phyloP scores from a whole-genome alignment of 2,888 invertebrate genomes.

The Drosophila meridionalis region DNA sequence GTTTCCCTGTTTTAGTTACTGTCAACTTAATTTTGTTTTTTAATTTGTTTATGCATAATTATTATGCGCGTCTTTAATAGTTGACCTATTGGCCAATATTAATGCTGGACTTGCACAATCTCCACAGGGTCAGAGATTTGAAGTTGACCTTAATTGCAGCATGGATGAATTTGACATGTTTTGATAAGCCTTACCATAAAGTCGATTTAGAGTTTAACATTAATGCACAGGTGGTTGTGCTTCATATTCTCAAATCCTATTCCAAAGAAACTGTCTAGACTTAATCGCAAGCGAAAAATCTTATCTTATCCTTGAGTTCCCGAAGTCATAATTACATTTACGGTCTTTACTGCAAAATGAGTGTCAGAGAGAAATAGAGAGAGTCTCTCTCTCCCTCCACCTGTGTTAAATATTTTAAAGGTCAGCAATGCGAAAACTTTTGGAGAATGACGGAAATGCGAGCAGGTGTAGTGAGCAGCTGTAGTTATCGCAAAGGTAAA shows the following conservation, averaged over 20 bases:
- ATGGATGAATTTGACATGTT: neutral
- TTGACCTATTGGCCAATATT: slow-evolving; percentile 61
- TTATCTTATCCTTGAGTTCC: slow-evolving; percentile 15
- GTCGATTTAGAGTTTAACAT: slow-evolving; percentile 3
- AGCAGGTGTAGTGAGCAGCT: slow-evolving; percentile 2
- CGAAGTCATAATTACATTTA: neutral
- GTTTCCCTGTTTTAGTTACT: slow-evolving; percentile 52
- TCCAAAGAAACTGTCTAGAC: slow-evolving; percentile 1
- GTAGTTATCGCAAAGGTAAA: slow-evolving; percentile 11
- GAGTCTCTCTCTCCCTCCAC: neutral
- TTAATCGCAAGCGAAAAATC: neutral
- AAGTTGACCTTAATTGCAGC: neutral
- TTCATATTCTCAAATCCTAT: neutral
- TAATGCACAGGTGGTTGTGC: slow-evolving; percentile 4
- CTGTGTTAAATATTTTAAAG: slow-evolving; percentile 26
- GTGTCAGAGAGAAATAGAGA: neutral
- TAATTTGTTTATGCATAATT: slow-evolving; percentile 50
- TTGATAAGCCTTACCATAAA: neutral
- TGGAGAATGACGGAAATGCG: slow-evolving; percentile 12
- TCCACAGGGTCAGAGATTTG: neutral
- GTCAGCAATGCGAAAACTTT: slow-evolving; percentile 23
- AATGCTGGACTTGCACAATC: slow-evolving; percentile 22
- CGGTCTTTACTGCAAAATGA: neutral
- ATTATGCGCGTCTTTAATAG: slow-evolving; percentile 19
- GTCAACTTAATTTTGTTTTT: slow-evolving; percentile 21